phyloP scores from a whole-genome alignment of 2,888 invertebrate species.

The Portevinia maculata region DNA sequence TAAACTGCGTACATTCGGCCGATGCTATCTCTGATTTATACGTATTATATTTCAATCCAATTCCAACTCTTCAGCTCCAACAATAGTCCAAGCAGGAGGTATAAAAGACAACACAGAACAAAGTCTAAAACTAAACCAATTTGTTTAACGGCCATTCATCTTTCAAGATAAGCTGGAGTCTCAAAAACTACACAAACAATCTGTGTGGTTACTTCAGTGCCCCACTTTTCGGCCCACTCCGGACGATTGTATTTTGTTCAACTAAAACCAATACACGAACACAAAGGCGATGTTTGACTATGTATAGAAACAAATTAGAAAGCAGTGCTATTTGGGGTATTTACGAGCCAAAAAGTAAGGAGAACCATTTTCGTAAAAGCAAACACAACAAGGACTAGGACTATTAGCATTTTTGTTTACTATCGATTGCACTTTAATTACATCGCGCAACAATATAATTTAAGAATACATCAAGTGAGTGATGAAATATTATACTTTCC shows the following conservation, averaged over 20 bases:
- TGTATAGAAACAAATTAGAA: neutral
- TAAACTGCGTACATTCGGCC: constrained; percentile 6
- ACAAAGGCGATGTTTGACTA: neutral
- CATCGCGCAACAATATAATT: constrained; percentile 35
- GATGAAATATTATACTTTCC: too few relatives aligned
- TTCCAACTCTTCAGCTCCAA: neutral
- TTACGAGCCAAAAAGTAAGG: too few relatives aligned
- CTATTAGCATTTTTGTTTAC: constrained; percentile 27
- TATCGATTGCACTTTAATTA: constrained; percentile 54
- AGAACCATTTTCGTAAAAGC: too few relatives aligned
- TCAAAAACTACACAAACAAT: constrained; percentile 57
- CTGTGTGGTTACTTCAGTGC: too few relatives aligned
- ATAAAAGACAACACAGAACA: constrained; percentile 7
- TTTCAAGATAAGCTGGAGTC: constrained; percentile 56
- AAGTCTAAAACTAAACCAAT: constrained; percentile 51
- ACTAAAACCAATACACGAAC: constrained; percentile 23
- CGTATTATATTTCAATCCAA: neutral
- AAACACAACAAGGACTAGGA: constrained; percentile 35
- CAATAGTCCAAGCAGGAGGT: too few relatives aligned
- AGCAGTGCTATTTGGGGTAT: constrained; percentile 22
- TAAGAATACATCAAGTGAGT: constrained; percentile 40
- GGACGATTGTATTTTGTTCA: constrained; percentile 30
- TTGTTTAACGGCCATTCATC: constrained; percentile 54
- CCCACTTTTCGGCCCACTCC: too few relatives aligned
- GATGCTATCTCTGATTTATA: constrained; percentile 56